phyloP scores from a whole-genome alignment of 2,113 vertebrate genomes.

The Lota lota region DNA sequence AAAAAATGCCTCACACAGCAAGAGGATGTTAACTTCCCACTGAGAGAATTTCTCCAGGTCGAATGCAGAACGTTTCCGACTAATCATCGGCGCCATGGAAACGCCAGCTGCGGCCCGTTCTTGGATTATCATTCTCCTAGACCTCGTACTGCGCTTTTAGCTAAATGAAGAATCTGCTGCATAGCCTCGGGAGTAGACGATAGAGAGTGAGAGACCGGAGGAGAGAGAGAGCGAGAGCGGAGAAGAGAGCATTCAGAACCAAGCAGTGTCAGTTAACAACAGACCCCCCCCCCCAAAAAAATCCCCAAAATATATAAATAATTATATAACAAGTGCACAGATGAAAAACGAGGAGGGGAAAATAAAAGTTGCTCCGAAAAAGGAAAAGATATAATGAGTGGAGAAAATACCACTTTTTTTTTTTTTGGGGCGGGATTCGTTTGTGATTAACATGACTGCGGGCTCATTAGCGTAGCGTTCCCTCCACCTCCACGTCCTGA shows the following conservation, averaged over 20 bases:
- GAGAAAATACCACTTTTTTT: too few relatives aligned
- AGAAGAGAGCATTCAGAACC: conserved; percentile 3
- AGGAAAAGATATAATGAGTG: too few relatives aligned
- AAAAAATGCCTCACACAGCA: conserved; percentile 79
- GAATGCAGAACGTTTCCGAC: conserved; percentile 95
- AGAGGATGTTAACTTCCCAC: conserved; percentile 99
- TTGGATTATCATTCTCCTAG: conserved; percentile 99
- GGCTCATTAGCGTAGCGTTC: conserved; percentile 99
- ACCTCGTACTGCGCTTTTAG: conserved; percentile 99
- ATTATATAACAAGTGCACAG: too few relatives aligned
- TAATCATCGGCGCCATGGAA: conserved; percentile 98
- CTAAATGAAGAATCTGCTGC: conserved; percentile 99
- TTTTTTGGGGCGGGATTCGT: conserved; percentile 81
- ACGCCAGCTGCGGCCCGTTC: conserved; percentile 95
- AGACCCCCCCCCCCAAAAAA: too few relatives aligned
- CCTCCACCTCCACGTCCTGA: conserved; percentile 96
- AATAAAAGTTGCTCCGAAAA: conserved; percentile 94
- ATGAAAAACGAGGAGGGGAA: conserved; percentile 69
- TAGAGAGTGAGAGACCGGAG: conserved; percentile 91
- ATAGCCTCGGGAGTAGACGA: conserved; percentile 98
- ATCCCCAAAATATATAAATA: too few relatives aligned
- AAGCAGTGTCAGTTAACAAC: too few relatives aligned
- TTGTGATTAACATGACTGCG: conserved; percentile 92
- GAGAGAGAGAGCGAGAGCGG: conserved; percentile 33
- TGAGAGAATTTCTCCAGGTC: conserved; percentile 99